Evolutionary conservation across 1,140 invertebrate genomes (phyloP), one percentile per base, ranked within the genome.

Genomic region (Scylla paramamosain): DNA sequence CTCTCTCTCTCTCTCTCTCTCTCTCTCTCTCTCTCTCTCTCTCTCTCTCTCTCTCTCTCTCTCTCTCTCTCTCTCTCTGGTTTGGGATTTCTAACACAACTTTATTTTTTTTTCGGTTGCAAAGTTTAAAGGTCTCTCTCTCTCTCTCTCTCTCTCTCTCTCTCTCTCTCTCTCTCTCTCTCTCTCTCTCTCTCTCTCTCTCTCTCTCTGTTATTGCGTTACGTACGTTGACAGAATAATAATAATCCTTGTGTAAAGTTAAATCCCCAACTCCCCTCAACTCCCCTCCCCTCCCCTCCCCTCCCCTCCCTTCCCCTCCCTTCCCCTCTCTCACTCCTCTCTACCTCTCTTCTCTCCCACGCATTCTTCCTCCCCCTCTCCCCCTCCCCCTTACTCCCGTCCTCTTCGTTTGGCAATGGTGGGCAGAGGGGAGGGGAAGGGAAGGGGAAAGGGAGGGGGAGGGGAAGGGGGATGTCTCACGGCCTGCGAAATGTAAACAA

Each of bases 81-180:
- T 83, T 83, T 4, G 28, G 29, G 32, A 86, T 32, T 28, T 32
- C 16, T 14, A 86, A 14, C 28, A 86, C 32, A 4, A 31, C 83
- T 86, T 32, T 86, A 12, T 25, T 32, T 86, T 32, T 86, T 32
- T 25, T 32, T 86, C 83, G 16, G 28, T 86, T 32, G 29, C 25
- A 29, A 39, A 31, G 32, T 89, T 29, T 39, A 89, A 31, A 29
- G n/a, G 32, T 89, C 25, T 16, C 29, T 39, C 25, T 46, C 32
- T 90, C 29, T 46, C 88, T 90, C 88, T 46, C 88, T 90, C 88
- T 90, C 45, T 46, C 88, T 89, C 88, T 89, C 88, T 89, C 88
- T 89, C 88, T 89, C 88, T 89, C 88, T 89, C 88, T 89, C 88
- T 89, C 88, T 89, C 88, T 45, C 88, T 31, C 39, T 89, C 88